Evolutionary conservation across 2,888 invertebrate species (phyloP).

Genomic region (Entomobrya multifasciata): DNA sequence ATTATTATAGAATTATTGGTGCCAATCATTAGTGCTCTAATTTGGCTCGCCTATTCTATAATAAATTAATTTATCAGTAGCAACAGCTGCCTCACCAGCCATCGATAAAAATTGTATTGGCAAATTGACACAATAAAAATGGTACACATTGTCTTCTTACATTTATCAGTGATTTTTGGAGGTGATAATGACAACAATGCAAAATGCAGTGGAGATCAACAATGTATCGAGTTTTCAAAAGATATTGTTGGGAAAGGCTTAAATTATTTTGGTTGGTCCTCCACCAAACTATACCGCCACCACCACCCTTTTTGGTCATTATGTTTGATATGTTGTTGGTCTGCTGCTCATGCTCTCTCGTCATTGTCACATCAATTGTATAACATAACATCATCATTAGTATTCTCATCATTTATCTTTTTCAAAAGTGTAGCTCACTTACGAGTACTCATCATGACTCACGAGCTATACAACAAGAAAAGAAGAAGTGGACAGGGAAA

Average conservation of each 20-base stretch:
- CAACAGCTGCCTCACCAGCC: neutral
- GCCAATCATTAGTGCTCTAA: conserved; percentile 32
- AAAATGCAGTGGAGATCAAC: neutral
- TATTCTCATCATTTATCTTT: neutral
- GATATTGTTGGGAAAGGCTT: conserved; percentile 6
- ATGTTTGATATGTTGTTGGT: neutral
- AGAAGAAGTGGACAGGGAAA: neutral
- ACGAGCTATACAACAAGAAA: neutral
- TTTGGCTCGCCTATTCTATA: conserved; percentile 19
- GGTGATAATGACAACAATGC: conserved; percentile 16
- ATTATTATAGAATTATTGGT: neutral
- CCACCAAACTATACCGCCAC: conserved; percentile 15
- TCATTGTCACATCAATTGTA: neutral
- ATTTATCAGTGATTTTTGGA: neutral
- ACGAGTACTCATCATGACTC: no score
- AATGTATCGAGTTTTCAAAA: neutral
- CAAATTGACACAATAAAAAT: conserved; percentile 12
- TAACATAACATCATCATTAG: conserved; percentile 27
- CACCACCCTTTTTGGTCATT: conserved; percentile 6
- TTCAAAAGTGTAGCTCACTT: neutral
- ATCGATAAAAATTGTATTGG: conserved; percentile 21
- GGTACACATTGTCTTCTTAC: conserved; percentile 6
- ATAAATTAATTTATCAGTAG: conserved; percentile 28
- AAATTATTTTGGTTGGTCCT: neutral
- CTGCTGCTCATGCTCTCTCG: no score